Percentiles rank a stretch among this genome's conserved stretches.
Evolutionary conservation across 2,797 vertebrate species (phyloP).

Genomic region (Austrolebias charrua): DNA sequence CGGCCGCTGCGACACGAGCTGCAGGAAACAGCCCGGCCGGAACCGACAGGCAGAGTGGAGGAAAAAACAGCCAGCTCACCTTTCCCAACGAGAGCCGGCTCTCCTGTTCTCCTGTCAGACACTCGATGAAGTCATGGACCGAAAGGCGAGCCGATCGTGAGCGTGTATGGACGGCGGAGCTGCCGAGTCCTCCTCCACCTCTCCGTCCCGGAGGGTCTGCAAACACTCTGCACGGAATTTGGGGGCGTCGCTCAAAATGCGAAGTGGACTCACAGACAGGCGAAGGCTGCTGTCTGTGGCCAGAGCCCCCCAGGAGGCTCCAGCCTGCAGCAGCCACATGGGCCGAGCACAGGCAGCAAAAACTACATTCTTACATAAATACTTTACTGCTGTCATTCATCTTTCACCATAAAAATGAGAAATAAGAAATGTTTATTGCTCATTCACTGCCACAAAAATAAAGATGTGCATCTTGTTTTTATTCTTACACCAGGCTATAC

Average conservation of each 20-base stretch:
- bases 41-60: slow-evolving; percentile 52
- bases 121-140: slow-evolving; percentile 64
- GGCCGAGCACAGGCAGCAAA: too few relatives aligned
- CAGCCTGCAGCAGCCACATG: too few relatives aligned
- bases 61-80: slow-evolving; percentile 55
- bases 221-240: slow-evolving; percentile 91
- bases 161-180: slow-evolving; percentile 72
- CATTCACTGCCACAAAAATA: neutral
- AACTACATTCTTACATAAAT: too few relatives aligned
- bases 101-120: slow-evolving; percentile 67
- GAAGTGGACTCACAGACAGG: slow-evolving; percentile 86
- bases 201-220: slow-evolving; percentile 91
- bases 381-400: too few relatives aligned
- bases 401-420: too few relatives aligned
- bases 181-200: slow-evolving; percentile 87
- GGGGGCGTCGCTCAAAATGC: slow-evolving; percentile 94
- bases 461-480: too few relatives aligned
- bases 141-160: slow-evolving; percentile 65
- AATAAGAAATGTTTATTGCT: too few relatives aligned
- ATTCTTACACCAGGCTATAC: too few relatives aligned
- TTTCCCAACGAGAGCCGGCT: slow-evolving; percentile 35
- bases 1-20: slow-evolving; percentile 79
- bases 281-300: slow-evolving; percentile 49
- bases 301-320: slow-evolving; percentile 54
- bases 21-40: slow-evolving; percentile 42